Evolutionary conservation across 2,797 vertebrate genomes (phyloP).

Genomic region (Labroides dimidiatus): DNA sequence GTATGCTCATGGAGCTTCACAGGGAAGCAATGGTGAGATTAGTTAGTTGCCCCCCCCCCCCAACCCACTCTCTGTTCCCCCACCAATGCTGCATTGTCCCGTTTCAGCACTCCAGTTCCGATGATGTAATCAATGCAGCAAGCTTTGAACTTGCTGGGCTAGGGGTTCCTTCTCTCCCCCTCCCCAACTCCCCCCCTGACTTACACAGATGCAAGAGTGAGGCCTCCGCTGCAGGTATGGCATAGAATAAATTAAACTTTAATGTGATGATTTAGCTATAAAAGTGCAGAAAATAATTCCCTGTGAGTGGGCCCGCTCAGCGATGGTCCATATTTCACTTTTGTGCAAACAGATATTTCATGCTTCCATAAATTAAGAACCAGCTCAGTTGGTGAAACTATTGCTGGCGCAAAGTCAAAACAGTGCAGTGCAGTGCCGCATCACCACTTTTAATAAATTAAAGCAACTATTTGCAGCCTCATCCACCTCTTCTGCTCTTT

Average conservation of each 20-base stretch:
- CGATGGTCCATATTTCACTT: slow-evolving; percentile 35
- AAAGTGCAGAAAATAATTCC: slow-evolving; percentile 41
- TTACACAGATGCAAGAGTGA: slow-evolving; percentile 56
- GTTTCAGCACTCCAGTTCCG: slow-evolving; percentile 80
- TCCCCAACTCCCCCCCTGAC: slow-evolving; percentile 22
- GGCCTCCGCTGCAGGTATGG: slow-evolving; percentile 56
- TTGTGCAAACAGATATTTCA: slow-evolving; percentile 39
- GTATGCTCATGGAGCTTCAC: slow-evolving; percentile 52
- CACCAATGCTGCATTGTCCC: slow-evolving; percentile 86
- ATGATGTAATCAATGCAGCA: slow-evolving; percentile 92
- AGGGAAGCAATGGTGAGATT: slow-evolving; percentile 70
- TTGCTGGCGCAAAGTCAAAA: slow-evolving; percentile 50
- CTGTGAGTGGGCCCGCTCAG: slow-evolving; percentile 17
- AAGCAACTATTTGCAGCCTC: slow-evolving; percentile 49
- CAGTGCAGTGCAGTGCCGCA: slow-evolving; percentile 58
- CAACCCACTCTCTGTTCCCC: not conserved
- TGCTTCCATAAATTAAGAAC: slow-evolving; percentile 35
- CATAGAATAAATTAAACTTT: slow-evolving; percentile 42
- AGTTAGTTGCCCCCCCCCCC: slow-evolving; percentile 43
- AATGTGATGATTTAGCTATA: slow-evolving; percentile 29
- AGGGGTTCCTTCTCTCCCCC: slow-evolving; percentile 65
- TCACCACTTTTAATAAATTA: slow-evolving; percentile 65
- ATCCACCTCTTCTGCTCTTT: slow-evolving; percentile 39
- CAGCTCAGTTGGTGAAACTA: slow-evolving; percentile 49
- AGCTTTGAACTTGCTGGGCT: slow-evolving; percentile 85